Conservation (phyloP, 2,797 vertebrate species). For the Australoheros facetus region DNA sequence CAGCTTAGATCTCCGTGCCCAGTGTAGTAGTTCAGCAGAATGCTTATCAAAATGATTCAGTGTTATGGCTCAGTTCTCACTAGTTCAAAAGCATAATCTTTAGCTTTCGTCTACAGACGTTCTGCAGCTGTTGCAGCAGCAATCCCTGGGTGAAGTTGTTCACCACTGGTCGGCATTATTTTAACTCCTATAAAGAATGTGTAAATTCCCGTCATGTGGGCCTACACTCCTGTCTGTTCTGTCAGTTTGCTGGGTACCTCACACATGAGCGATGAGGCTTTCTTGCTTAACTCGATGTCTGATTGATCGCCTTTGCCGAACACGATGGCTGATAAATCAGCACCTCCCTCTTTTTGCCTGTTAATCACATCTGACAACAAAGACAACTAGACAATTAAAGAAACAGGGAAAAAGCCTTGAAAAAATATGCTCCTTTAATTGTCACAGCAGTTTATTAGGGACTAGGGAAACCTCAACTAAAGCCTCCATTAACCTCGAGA, state of each 20-base stretch:
- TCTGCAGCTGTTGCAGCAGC: background rate
- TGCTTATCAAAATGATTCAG: constrained; percentile 61
- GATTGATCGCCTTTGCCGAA: constrained; percentile 72
- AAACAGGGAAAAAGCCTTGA: constrained; percentile 48
- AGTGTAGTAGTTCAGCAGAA: constrained; percentile 47
- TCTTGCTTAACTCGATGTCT: constrained; percentile 49
- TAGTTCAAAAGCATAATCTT: constrained; percentile 17
- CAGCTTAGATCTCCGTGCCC: constrained; percentile 41
- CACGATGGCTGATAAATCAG: constrained; percentile 65
- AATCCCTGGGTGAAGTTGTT: constrained; percentile 2
- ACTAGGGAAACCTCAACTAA: constrained; percentile 41
- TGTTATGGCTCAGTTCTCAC: constrained; percentile 25
- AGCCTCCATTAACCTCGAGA: constrained; percentile 59
- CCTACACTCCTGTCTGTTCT: background rate
- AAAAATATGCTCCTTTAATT: constrained; percentile 74
- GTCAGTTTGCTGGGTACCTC: constrained; percentile 41
- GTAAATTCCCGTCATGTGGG: background rate
- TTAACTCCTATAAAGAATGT: constrained; percentile 2
- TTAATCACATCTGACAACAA: constrained; percentile 69
- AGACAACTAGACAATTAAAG: constrained; percentile 70
- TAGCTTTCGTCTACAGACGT: constrained; percentile 6
- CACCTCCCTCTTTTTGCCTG: constrained; percentile 38
- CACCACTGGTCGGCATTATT: background rate
- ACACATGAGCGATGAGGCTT: constrained; percentile 48
- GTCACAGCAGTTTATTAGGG: constrained; percentile 65